Evolutionary conservation across 2,113 vertebrate genomes (phyloP).

Genomic region (Hippolais icterina): DNA sequence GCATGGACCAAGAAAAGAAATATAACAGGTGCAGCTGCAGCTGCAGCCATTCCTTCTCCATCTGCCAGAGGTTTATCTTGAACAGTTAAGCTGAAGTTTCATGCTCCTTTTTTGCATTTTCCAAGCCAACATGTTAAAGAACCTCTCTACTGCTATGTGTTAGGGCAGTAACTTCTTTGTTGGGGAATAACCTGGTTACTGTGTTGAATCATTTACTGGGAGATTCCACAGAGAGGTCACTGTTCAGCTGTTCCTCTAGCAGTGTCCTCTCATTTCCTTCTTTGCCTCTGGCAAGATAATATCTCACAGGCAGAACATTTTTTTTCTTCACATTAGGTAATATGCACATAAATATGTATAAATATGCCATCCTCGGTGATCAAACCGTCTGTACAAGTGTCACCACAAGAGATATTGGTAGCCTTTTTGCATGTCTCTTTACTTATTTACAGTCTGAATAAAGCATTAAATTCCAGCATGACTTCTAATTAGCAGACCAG

Average conservation of each 20-base stretch:
- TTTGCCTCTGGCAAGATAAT: neutral
- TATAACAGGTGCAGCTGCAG: neutral
- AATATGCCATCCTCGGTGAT: neutral
- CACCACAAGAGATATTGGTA: neutral
- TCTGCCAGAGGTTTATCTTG: neutral
- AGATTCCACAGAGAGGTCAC: neutral
- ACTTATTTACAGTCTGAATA: conserved; percentile 20
- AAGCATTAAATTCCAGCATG: neutral
- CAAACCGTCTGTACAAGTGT: conserved; percentile 14
- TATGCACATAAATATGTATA: conserved; percentile 14
- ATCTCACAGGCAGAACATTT: neutral
- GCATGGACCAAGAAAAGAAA: neutral
- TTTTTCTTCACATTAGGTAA: conserved; percentile 11
- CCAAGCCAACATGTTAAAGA: neutral
- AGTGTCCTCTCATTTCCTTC: neutral
- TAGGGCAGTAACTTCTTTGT: neutral
- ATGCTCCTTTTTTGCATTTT: neutral
- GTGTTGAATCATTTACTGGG: neutral
- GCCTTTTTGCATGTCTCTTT: neutral
- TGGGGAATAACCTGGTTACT: neutral
- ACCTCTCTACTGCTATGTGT: neutral
- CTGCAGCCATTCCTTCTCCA: neutral
- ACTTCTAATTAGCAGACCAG: neutral
- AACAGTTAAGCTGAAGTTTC: neutral
- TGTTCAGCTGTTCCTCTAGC: neutral